Evolutionary conservation across 2,797 vertebrate species (phyloP).

Genomic region (Pseudocheirus occidentalis): DNA sequence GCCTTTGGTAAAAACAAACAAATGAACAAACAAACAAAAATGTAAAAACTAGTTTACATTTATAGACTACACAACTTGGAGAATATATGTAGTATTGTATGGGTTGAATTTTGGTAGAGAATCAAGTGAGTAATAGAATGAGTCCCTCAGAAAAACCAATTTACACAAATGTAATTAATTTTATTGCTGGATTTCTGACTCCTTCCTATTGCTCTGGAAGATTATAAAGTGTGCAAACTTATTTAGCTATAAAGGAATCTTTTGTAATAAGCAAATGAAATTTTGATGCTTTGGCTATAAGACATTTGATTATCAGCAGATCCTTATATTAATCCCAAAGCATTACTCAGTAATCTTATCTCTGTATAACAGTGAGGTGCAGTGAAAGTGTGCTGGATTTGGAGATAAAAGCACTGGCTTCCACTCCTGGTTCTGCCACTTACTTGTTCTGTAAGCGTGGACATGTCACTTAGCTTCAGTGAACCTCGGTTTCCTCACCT

Average conservation of each 20-base stretch:
- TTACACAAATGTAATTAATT: slow-evolving; percentile 50
- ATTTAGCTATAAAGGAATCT: slow-evolving; percentile 38
- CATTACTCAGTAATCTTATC: slow-evolving; percentile 4
- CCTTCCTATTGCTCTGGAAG: background rate
- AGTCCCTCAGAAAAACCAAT: slow-evolving; percentile 20
- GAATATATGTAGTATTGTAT: slow-evolving; percentile 29
- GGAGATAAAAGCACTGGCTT: background rate
- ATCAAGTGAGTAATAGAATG: slow-evolving; percentile 21
- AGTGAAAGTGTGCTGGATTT: background rate
- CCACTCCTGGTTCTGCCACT: background rate
- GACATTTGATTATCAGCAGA: slow-evolving; percentile 31
- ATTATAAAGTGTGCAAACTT: slow-evolving; percentile 10
- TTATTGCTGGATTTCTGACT: slow-evolving; percentile 37
- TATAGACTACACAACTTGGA: slow-evolving; percentile 6
- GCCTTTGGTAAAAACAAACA: slow-evolving; percentile 24
- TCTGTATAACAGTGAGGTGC: background rate
- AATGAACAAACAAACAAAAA: slow-evolving; percentile 1
- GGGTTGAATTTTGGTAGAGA: background rate
- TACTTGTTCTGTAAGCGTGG: background rate
- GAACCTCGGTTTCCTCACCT: background rate
- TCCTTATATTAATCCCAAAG: slow-evolving; percentile 31
- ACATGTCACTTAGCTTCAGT: background rate
- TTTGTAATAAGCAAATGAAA: slow-evolving; percentile 37
- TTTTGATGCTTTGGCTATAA: slow-evolving; percentile 12
- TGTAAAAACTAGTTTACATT: background rate